Evolutionary conservation across 1,140 invertebrate genomes (phyloP).

Genomic region (Orius insidiosus): DNA sequence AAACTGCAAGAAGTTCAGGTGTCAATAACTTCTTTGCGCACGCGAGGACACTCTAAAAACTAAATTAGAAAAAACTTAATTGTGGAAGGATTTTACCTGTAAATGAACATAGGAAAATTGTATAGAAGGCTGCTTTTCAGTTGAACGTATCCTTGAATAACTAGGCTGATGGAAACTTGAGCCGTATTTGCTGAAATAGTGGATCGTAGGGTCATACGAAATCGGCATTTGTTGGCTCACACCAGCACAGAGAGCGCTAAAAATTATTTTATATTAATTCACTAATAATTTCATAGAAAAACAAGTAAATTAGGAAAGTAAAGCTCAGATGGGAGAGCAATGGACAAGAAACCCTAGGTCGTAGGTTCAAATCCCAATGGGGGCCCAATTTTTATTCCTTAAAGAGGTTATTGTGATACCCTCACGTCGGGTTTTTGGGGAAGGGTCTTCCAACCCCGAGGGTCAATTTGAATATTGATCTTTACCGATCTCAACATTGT

Average conservation of each 20-base stretch:
- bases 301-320: too few relatives aligned
- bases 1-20: constrained; percentile 59
- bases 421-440: too few relatives aligned
- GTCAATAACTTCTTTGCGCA: constrained; percentile 75
- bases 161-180: constrained; percentile 82
- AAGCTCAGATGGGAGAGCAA: too few relatives aligned
- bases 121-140: constrained; percentile 38
- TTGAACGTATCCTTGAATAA: constrained; percentile 52
- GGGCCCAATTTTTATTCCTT: too few relatives aligned
- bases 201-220: constrained; percentile 59
- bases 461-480: too few relatives aligned
- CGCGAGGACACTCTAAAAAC: constrained; percentile 48
- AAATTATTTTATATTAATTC: background rate
- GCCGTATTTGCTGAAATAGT: constrained; percentile 83
- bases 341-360: too few relatives aligned
- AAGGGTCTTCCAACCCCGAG: too few relatives aligned
- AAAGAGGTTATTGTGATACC: too few relatives aligned
- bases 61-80: constrained; percentile 7
- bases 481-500: too few relatives aligned
- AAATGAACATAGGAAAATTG: constrained; percentile 57
- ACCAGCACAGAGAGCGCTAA: constrained; percentile 12
- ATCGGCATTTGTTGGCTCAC: constrained; percentile 21
- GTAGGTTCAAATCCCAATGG: too few relatives aligned
- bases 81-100: constrained; percentile 19
- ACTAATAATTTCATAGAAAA: too few relatives aligned